Evolutionary conservation across 2,797 vertebrate species (phyloP).

Genomic region (Sorex maritimensis): DNA sequence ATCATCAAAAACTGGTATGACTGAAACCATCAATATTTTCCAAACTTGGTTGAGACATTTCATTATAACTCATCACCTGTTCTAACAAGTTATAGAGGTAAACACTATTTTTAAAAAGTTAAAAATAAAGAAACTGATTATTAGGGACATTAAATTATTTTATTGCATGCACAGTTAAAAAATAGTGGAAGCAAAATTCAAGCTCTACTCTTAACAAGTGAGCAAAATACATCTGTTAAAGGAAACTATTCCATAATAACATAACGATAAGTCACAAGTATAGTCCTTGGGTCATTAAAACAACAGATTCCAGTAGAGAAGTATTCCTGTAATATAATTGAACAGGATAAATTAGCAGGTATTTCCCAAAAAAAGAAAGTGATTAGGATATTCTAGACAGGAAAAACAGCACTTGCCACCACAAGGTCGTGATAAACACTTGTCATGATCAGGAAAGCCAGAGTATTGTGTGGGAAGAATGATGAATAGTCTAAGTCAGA

Average conservation of each 20-base stretch:
- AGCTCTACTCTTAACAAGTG: not conserved
- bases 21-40: not conserved
- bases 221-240: not conserved
- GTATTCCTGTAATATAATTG: not conserved
- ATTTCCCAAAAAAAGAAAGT: not conserved
- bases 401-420: not conserved
- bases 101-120: not conserved
- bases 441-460: not conserved
- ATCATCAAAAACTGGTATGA: not conserved
- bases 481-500: rapidly evolving
- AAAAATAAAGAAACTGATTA: not conserved
- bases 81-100: not conserved
- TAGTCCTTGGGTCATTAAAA: no score
- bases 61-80: not conserved
- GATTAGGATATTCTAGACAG: not conserved
- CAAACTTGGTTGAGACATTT: not conserved
- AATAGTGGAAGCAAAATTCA: not conserved
- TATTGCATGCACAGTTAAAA: not conserved
- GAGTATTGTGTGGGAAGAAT: not conserved
- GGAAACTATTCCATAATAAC: not conserved
- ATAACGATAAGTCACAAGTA: not conserved
- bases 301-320: not conserved
- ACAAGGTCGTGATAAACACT: not conserved
- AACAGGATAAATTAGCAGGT: not conserved
- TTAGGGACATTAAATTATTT: not conserved